phyloP scores from a whole-genome alignment of 2,888 invertebrate species.

The Atherix ibis region DNA sequence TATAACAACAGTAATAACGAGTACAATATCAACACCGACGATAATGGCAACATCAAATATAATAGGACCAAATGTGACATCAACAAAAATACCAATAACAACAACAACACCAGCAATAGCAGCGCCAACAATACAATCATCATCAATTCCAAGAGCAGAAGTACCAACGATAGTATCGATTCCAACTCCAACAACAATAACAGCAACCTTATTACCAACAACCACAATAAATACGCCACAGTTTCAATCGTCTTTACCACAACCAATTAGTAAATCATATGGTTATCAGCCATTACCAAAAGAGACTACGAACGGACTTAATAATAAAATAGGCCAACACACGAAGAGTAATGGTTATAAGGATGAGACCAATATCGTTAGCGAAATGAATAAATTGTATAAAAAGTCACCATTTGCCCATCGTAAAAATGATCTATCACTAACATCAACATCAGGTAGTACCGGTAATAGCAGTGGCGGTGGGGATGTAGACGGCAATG shows the following conservation, averaged over 20 bases:
- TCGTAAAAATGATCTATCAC: conserved; percentile 18
- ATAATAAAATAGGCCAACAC: conserved; percentile 7
- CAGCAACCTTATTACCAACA: conserved; percentile 5
- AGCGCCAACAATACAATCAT: conserved; percentile 3
- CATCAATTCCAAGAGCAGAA: conserved; percentile 6
- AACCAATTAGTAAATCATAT: conserved; percentile 9
- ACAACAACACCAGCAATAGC: conserved; percentile 4
- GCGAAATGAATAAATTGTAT: conserved; percentile 24
- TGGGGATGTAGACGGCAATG: conserved; percentile 14
- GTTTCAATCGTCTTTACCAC: conserved; percentile 9
- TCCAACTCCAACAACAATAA: conserved; percentile 3
- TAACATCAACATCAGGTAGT: conserved; percentile 12
- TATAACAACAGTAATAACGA: too few relatives aligned
- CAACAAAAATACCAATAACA: conserved; percentile 5
- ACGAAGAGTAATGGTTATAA: conserved; percentile 12
- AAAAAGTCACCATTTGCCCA: conserved; percentile 31
- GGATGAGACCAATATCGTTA: conserved; percentile 17
- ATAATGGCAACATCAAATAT: neutral
- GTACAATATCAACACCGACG: conserved; percentile 6
- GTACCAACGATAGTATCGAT: conserved; percentile 1
- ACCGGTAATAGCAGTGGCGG: too few relatives aligned
- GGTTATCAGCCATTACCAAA: conserved; percentile 9
- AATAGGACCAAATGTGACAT: conserved; percentile 7
- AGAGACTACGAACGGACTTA: conserved; percentile 10
- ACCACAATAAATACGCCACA: too few relatives aligned